These are phyloP conservation scores for Lagodon rhomboides DNA, from an alignment of 2,797 vertebrate species.

Conservation along the genomic window DNA sequence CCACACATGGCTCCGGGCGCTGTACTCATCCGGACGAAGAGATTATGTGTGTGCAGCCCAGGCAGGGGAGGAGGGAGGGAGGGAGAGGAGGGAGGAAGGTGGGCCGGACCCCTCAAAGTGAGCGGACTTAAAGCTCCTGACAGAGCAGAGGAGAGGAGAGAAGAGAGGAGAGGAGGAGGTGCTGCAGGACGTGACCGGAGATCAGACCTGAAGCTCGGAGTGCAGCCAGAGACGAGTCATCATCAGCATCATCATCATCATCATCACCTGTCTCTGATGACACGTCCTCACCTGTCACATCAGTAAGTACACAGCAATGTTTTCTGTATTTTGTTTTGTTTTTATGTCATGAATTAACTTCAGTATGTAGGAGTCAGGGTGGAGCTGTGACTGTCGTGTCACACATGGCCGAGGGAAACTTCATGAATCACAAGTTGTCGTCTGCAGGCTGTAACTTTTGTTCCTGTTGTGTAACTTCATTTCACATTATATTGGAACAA, in stretches of 20 bases:
- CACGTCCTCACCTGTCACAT: slow-evolving; percentile 32
- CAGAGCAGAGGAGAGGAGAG: slow-evolving; percentile 35
- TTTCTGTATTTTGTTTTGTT: not conserved
- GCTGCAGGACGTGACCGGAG: slow-evolving; percentile 38
- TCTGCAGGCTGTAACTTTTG: slow-evolving; percentile 5
- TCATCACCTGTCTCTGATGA: not conserved
- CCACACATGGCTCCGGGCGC: slow-evolving; percentile 41
- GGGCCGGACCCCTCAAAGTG: slow-evolving; percentile 59
- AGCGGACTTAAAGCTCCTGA: slow-evolving; percentile 64
- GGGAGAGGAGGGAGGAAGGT: not conserved
- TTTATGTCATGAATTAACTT: slow-evolving; percentile 11
- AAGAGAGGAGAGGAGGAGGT: slow-evolving; percentile 15
- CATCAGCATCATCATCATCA: slow-evolving; percentile 19
- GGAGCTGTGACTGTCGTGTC: not conserved
- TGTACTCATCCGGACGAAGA: slow-evolving; percentile 57
- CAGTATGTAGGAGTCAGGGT: not conserved
- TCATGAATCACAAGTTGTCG: not conserved
- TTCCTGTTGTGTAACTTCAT: slow-evolving; percentile 20
- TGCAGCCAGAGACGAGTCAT: not conserved
- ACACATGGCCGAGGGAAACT: not conserved
- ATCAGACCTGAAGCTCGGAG: slow-evolving; percentile 35
- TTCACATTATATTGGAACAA: not conserved
- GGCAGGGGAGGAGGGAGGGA: slow-evolving; percentile 29
- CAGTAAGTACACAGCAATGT: slow-evolving; percentile 35
- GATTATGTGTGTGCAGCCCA: slow-evolving; percentile 40